These are phyloP conservation scores for Pteronura brasiliensis DNA, from an alignment of 2,113 vertebrate genomes.

Conservation along the genomic window DNA sequence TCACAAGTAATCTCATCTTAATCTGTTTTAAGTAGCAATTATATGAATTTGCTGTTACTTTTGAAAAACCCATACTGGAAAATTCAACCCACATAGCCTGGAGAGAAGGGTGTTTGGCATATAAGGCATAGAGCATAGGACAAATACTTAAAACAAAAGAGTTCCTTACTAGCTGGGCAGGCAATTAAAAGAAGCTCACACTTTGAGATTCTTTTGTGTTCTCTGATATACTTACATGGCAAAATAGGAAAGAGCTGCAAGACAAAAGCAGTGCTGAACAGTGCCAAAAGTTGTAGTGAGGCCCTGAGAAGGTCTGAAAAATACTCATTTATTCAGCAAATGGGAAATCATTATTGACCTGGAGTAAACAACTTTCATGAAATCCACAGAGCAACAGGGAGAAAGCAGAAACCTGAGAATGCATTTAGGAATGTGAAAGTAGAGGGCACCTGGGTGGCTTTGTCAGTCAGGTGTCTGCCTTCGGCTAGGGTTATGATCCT, in stretches of 20 bases:
- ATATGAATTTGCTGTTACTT: background rate
- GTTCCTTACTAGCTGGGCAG: background rate
- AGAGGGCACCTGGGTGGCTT: background rate
- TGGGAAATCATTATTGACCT: background rate
- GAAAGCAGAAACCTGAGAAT: background rate
- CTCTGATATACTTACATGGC: background rate
- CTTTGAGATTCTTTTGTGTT: background rate
- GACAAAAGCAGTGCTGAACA: background rate
- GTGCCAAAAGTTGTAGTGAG: background rate
- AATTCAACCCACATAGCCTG: background rate
- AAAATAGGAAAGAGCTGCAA: background rate
- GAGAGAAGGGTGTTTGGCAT: background rate
- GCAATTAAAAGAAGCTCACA: background rate
- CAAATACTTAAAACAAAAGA: background rate
- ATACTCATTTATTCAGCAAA: background rate
- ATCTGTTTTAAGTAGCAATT: background rate
- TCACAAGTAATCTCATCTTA: background rate
- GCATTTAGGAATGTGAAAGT: background rate
- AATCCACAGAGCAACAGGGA: background rate
- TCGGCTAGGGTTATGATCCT: no score
- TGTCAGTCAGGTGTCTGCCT: no score
- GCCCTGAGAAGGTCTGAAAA: background rate
- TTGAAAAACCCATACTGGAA: background rate
- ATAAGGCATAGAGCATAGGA: fast-evolving
- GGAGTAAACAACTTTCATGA: background rate